Conservation (phyloP, 2,797 vertebrate species). For the Aulostomus chinensis region DNA sequence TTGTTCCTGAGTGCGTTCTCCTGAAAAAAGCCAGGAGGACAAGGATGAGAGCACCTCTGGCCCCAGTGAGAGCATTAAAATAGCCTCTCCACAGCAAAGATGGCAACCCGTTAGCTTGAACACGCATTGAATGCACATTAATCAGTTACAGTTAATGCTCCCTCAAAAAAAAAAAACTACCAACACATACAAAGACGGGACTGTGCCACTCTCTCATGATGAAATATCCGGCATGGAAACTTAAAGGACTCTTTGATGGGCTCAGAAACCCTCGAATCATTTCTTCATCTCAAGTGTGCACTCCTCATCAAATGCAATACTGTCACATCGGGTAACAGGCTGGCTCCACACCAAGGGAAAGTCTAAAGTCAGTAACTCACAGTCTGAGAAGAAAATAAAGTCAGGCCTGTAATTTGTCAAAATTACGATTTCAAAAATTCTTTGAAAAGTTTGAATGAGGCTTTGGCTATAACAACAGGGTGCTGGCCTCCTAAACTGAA, state of each 20-base stretch:
- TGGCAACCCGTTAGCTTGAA: too few species aligned
- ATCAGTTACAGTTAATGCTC: not conserved
- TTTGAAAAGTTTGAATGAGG: too few species aligned
- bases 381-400: too few species aligned
- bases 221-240: slow-evolving; percentile 16
- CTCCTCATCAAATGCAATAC: slow-evolving; percentile 7
- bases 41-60: too few species aligned
- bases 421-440: too few species aligned
- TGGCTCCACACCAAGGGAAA: too few species aligned
- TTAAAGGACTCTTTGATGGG: slow-evolving; percentile 22
- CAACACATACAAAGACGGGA: slow-evolving; percentile 12
- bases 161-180: slow-evolving; percentile 1
- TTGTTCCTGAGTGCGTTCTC: slow-evolving; percentile 53
- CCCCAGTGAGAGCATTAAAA: too few species aligned
- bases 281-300: slow-evolving; percentile 3
- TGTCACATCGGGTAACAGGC: not conserved
- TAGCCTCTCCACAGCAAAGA: too few species aligned
- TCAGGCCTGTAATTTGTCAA: too few species aligned
- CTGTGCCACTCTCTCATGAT: slow-evolving; percentile 11
- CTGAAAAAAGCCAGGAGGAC: slow-evolving; percentile 54
- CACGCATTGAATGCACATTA: slow-evolving; percentile 2
- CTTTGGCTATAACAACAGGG: too few species aligned
- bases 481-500: too few species aligned
- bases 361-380: too few species aligned
- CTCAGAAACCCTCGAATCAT: slow-evolving; percentile 13